These are phyloP conservation scores for Lichenostomus cassidix DNA, from an alignment of 2,113 vertebrate species.

Conservation along the genomic window DNA sequence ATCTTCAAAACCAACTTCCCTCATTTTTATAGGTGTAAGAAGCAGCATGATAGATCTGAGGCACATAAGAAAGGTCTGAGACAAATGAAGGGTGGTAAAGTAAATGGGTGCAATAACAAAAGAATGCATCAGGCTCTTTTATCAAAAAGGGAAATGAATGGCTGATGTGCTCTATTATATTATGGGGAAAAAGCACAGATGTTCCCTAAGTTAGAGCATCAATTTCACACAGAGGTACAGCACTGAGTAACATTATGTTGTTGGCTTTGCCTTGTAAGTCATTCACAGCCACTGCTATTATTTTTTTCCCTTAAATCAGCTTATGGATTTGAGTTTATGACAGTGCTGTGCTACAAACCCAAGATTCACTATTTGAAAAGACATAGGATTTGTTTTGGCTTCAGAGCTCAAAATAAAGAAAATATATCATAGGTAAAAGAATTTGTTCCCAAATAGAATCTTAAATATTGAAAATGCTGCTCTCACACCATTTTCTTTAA, in stretches of 20 bases:
- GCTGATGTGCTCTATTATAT: slow-evolving; percentile 15
- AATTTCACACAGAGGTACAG: background rate
- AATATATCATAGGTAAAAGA: background rate
- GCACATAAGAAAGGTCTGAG: background rate
- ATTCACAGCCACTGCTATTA: background rate
- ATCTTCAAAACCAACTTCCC: background rate
- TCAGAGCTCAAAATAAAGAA: background rate
- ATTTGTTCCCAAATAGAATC: background rate
- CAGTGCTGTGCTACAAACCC: background rate
- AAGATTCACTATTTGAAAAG: background rate
- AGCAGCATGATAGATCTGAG: background rate
- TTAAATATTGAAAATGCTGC: slow-evolving; percentile 16
- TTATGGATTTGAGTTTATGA: background rate
- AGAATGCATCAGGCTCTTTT: background rate
- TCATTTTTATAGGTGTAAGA: background rate
- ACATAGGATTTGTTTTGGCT: background rate
- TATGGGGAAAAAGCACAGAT: background rate
- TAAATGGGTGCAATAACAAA: background rate
- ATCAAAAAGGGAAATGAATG: slow-evolving; percentile 14
- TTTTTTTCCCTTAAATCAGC: background rate
- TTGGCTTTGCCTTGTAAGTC: background rate
- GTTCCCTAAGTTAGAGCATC: background rate
- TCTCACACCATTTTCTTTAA: background rate
- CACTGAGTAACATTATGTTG: background rate
- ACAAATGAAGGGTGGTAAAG: background rate